These are phyloP conservation scores for Trissoscelio sp. DNA, from an alignment of 2,888 invertebrate species.

Conservation along the genomic window DNA sequence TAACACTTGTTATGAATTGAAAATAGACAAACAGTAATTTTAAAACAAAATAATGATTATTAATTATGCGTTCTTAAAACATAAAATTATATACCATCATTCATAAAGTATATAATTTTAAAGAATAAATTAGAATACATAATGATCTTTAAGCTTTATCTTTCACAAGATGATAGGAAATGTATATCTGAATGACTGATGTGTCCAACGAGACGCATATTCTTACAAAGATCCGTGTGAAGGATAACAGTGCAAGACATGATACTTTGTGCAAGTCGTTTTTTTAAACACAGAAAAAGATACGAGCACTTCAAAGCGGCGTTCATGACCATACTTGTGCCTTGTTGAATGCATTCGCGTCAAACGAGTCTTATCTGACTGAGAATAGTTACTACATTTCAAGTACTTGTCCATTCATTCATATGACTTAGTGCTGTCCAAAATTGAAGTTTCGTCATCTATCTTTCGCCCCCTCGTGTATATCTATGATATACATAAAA, in stretches of 20 bases:
- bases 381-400: constrained; percentile 69
- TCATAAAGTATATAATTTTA: not conserved
- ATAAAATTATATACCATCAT: not conserved
- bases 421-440: constrained; percentile 52
- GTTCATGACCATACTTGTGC: constrained; percentile 69
- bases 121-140: constrained; percentile 33
- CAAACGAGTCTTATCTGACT: constrained; percentile 70
- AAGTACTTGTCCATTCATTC: constrained; percentile 69
- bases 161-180: constrained; percentile 54
- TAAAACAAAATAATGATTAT: not conserved
- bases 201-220: constrained; percentile 60
- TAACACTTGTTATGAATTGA: too few relatives aligned
- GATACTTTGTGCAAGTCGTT: constrained; percentile 63
- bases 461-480: constrained; percentile 40
- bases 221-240: constrained; percentile 63
- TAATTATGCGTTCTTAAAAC: not conserved
- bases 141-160: constrained; percentile 35
- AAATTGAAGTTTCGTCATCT: constrained; percentile 63
- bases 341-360: constrained; percentile 66
- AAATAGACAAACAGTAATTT: too few relatives aligned
- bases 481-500: constrained; percentile 40
- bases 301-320: constrained; percentile 70
- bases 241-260: constrained; percentile 67
- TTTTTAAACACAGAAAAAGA: constrained; percentile 60
- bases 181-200: constrained; percentile 61